Conservation (phyloP, 2,113 vertebrate genomes). For the Catharus fuscescens region DNA sequence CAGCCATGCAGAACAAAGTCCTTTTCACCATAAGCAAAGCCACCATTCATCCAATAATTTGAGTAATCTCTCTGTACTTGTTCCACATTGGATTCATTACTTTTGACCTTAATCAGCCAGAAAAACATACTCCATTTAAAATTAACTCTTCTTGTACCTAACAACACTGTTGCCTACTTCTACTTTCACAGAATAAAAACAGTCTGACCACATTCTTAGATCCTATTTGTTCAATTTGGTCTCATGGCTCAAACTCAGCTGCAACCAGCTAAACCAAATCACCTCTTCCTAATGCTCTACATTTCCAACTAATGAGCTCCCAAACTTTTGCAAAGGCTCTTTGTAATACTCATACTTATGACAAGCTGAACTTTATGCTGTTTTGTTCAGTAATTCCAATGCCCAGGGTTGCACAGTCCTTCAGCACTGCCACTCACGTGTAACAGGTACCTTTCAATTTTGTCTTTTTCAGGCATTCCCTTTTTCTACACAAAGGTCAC, state of each 20-base stretch:
- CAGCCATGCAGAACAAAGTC: neutral
- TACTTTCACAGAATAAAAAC: neutral
- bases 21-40: neutral
- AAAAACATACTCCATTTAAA: neutral
- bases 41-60: neutral
- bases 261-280: neutral
- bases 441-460: neutral
- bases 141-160: neutral
- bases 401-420: neutral
- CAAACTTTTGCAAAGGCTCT: neutral
- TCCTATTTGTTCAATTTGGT: neutral
- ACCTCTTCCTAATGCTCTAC: neutral
- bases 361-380: neutral
- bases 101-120: neutral
- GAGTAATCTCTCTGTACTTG: neutral
- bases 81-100: neutral
- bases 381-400: neutral
- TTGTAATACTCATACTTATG: neutral
- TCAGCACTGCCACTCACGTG: neutral
- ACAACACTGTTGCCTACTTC: neutral
- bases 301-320: neutral
- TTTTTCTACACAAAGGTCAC: neutral
- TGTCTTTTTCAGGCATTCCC: neutral
- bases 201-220: neutral
- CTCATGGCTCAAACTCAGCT: neutral